Percentiles rank a stretch among this genome's conserved stretches.
phyloP scores from a whole-genome alignment of 2,113 vertebrate genomes.

The Chionis minor region DNA sequence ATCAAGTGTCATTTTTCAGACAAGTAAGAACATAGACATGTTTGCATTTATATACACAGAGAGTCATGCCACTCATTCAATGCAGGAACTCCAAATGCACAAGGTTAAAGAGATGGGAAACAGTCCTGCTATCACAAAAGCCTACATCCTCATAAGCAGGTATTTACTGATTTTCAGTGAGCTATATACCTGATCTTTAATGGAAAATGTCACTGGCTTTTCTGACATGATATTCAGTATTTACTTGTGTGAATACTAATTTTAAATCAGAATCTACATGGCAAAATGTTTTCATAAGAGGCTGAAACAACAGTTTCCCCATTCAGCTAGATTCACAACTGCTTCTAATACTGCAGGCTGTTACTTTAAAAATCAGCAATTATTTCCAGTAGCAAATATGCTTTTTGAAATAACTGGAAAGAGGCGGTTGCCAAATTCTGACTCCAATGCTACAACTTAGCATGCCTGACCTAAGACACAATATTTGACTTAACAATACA shows the following conservation, averaged over 20 bases:
- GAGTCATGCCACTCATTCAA: neutral
- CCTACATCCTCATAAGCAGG: neutral
- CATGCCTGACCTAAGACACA: neutral
- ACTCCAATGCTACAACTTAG: neutral
- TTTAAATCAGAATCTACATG: neutral
- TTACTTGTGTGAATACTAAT: neutral
- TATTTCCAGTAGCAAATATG: neutral
- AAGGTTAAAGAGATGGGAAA: neutral
- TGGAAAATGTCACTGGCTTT: neutral
- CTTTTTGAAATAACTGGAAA: neutral
- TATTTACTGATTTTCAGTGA: neutral
- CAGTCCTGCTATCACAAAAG: neutral
- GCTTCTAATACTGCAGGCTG: neutral
- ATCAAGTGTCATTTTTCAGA: neutral
- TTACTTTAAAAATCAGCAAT: neutral
- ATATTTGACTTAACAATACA: neutral
- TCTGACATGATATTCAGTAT: neutral
- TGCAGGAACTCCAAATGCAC: neutral
- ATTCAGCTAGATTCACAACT: neutral
- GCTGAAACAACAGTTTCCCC: neutral
- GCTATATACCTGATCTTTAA: neutral
- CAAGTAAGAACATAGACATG: neutral
- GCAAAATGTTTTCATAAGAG: neutral
- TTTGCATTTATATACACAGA: neutral
- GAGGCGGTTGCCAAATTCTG: neutral